phyloP scores from a whole-genome alignment of 2,113 vertebrate genomes.

The Dipodomys ordii region DNA sequence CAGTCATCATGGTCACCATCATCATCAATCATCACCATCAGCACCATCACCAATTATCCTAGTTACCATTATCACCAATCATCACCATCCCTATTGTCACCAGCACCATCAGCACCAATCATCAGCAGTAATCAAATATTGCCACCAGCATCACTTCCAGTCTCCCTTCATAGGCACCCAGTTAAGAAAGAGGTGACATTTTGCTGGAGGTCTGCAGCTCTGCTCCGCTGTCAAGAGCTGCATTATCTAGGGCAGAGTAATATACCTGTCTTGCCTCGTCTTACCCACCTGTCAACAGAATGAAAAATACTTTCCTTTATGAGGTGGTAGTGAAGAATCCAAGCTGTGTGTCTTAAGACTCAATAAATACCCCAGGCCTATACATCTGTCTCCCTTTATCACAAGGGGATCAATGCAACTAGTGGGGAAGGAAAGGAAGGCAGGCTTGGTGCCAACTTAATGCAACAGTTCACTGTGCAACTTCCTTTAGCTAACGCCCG shows the following conservation, averaged over 20 bases:
- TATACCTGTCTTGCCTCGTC: background rate
- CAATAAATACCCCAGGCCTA: background rate
- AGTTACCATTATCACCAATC: background rate
- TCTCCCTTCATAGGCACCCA: background rate
- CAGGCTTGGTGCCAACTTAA: background rate
- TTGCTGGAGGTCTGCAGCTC: background rate
- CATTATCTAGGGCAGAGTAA: background rate
- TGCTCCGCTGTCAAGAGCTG: background rate
- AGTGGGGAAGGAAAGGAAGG: too few relatives aligned
- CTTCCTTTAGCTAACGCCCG: background rate
- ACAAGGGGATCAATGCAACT: background rate
- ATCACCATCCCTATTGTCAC: background rate
- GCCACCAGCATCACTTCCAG: background rate
- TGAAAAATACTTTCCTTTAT: background rate
- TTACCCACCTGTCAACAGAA: background rate
- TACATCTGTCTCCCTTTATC: background rate
- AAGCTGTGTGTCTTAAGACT: background rate
- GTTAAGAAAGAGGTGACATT: background rate
- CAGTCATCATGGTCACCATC: background rate
- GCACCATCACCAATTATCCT: background rate
- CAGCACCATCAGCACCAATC: background rate
- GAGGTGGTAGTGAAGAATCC: background rate
- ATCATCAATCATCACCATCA: background rate
- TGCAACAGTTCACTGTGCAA: background rate
- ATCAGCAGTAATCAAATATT: background rate